Conservation (phyloP, 2,797 vertebrate genomes). For the Peromyscus eremicus region DNA sequence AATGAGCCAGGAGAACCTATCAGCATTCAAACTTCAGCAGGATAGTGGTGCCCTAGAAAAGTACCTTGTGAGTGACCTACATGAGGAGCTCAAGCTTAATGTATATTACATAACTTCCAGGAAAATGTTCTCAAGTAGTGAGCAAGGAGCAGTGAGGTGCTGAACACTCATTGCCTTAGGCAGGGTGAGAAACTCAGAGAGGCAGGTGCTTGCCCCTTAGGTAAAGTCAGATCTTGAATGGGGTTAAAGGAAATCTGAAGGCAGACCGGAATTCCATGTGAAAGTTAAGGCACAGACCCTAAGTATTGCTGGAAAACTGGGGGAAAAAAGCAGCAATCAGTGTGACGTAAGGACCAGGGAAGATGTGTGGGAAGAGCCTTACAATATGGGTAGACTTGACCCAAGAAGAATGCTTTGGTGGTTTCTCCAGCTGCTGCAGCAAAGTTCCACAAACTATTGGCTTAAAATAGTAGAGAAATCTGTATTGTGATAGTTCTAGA, state of each 20-base stretch:
- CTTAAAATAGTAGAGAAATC: background rate
- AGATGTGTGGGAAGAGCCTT: background rate
- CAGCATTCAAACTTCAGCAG: constrained; percentile 64
- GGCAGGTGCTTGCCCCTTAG: background rate
- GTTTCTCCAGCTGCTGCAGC: too few species aligned
- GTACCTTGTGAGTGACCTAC: constrained; percentile 58
- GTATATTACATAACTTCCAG: background rate
- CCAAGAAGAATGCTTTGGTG: accelerated
- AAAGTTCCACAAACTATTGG: background rate
- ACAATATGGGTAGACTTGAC: background rate
- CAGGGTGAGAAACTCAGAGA: background rate
- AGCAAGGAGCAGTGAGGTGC: background rate
- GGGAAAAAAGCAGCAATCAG: background rate
- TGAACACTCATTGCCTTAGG: background rate
- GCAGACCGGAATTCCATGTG: background rate
- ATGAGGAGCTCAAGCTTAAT: background rate
- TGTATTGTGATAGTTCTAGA: background rate
- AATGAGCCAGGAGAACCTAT: constrained; percentile 62
- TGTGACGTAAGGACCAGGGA: background rate
- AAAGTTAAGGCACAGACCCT: background rate
- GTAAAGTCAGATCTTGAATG: background rate
- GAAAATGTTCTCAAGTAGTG: background rate
- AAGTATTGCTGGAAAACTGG: background rate
- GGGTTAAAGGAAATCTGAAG: constrained; percentile 10
- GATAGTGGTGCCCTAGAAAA: constrained; percentile 71